Base-by-base conservation (phyloP, 2,888 invertebrate species). In the Parnassius orleans region DNA sequence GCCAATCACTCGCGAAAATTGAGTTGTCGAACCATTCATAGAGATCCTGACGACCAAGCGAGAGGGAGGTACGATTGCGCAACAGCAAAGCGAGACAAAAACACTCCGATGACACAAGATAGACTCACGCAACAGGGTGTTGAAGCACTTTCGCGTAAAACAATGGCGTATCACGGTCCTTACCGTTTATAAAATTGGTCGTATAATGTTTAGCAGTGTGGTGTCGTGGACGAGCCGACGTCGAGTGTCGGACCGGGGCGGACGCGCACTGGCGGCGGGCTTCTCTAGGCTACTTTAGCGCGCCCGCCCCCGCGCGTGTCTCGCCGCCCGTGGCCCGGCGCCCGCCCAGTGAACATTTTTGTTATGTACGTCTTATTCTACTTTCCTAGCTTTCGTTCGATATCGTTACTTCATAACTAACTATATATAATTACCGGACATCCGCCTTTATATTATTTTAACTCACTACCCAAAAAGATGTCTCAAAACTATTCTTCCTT, bases 171-270 rank as follows among this genome's bases (percentile, higher is more conserved):
- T 75, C 87, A 86, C 87, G 84, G 76, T 77, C 84, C 90, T 91
- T 91, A 91, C 91, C 90, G 90, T 81, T 87, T 80, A 77, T 80
- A 78, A 84, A 84, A 86, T 79, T 85, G 85, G 85, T 89, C 88
- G 90, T 83, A 80, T 81, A 78, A 81, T 81, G 81, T 82, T 80
- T 73, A 75, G 81, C 79, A 78, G 88, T 89, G 84, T 89, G 80
- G 83, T 83, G 80, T 87, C 84, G 87, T 84, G 81, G 90, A 90
- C 88, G 90, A 91, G 90, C 91, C 90, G 91, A 91, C 91, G 91
- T 91, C 87, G 91, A 91, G 90, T 91, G 90, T 90, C 88, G 90
- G 88, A 84, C 87, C 89, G 70, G 89, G 87, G 81, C 83, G 84
- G 90, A 87, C 90, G 91, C 86, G 90, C 90, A 90, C 90, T 90